These are phyloP conservation scores for Strigamia crassipes DNA, from an alignment of 2,888 invertebrate species.

Conservation along the genomic window DNA sequence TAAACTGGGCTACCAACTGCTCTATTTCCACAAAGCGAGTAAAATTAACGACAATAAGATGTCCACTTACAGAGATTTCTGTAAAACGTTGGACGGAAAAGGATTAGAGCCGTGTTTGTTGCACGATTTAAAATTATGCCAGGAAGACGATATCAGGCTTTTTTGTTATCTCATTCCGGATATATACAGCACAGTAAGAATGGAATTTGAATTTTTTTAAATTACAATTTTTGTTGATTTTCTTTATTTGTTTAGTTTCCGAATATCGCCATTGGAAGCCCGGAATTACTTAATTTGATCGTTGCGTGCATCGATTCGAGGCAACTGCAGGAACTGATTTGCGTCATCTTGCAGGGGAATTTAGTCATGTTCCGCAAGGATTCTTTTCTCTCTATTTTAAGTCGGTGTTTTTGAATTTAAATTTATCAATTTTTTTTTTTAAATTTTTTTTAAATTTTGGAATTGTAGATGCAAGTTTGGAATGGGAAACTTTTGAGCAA, in stretches of 20 bases:
- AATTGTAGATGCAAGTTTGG: constrained; percentile 79
- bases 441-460: constrained; percentile 56
- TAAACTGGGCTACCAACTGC: constrained; percentile 79
- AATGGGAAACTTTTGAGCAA: constrained; percentile 97
- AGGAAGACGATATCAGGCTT: constrained; percentile 84
- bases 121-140: constrained; percentile 83
- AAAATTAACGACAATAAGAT: constrained; percentile 72
- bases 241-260: constrained; percentile 66
- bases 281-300: constrained; percentile 83
- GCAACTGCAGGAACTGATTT: constrained; percentile 88
- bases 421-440: background rate
- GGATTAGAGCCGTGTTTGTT: constrained; percentile 64
- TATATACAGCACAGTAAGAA: constrained; percentile 74
- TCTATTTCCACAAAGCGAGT: constrained; percentile 83
- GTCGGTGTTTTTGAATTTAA: constrained; percentile 55
- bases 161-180: constrained; percentile 92
- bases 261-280: constrained; percentile 82
- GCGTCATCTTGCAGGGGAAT: constrained; percentile 86
- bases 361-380: constrained; percentile 63
- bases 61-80: constrained; percentile 85
- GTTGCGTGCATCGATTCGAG: constrained; percentile 87
- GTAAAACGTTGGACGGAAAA: constrained; percentile 71
- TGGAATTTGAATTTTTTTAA: background rate
- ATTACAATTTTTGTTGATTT: background rate
- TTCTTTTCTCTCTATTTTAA: constrained; percentile 60